These are phyloP conservation scores for Odontophorus gujanensis DNA, from an alignment of 2,113 vertebrate species.

Conservation along the genomic window DNA sequence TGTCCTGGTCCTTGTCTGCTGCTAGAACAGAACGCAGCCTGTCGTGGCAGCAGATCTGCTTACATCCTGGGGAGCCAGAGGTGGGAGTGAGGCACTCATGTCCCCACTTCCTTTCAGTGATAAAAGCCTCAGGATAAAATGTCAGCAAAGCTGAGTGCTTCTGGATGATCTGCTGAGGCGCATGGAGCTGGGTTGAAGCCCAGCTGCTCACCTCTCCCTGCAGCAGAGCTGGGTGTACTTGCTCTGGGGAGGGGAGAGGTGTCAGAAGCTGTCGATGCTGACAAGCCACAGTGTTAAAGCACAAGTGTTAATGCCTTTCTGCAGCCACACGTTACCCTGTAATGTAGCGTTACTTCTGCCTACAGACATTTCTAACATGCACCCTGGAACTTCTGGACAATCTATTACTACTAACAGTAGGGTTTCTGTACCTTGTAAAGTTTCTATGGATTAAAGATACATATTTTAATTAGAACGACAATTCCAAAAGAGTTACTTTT, in stretches of 20 bases:
- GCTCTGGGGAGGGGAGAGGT: neutral
- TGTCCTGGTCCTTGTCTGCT: neutral
- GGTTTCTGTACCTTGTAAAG: neutral
- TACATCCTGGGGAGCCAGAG: neutral
- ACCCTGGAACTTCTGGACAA: neutral
- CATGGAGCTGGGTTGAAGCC: constrained; percentile 10
- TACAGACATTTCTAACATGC: neutral
- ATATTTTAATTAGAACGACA: neutral
- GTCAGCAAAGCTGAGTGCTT: neutral
- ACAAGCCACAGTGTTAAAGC: neutral
- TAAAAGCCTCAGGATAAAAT: constrained; percentile 42
- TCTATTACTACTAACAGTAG: neutral
- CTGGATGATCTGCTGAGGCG: neutral
- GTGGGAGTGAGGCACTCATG: neutral
- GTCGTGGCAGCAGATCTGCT: neutral
- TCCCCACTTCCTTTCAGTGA: neutral
- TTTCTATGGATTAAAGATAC: neutral
- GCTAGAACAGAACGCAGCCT: neutral
- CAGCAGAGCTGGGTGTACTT: neutral
- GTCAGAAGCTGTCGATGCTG: neutral
- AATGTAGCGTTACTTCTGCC: neutral
- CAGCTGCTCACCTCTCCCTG: constrained; percentile 22
- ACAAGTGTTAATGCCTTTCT: neutral
- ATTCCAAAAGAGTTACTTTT: neutral
- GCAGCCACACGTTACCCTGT: neutral